Evolutionary conservation across 2,797 vertebrate species (phyloP).

Genomic region (Mycteria americana): DNA sequence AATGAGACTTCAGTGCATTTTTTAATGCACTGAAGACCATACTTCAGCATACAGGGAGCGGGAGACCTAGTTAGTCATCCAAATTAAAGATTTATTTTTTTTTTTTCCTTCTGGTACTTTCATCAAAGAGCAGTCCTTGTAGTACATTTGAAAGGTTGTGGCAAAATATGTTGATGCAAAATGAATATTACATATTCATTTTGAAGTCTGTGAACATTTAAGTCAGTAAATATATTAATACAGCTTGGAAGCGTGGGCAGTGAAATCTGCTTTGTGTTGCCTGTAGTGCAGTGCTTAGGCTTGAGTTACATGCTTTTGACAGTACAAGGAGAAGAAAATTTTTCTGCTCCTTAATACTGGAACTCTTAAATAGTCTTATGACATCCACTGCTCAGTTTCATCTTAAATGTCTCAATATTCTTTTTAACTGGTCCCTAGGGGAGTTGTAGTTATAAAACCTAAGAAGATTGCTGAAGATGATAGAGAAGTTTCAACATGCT

Average conservation of each 20-base stretch:
- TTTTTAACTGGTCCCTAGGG: not conserved
- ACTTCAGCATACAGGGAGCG: not conserved
- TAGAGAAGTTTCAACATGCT: not conserved
- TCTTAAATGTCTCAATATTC: not conserved
- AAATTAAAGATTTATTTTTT: not conserved
- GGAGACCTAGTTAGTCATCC: not conserved
- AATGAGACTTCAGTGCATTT: not conserved
- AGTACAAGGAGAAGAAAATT: not conserved
- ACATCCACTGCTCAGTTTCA: not conserved
- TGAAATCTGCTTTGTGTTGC: not conserved
- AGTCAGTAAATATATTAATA: not conserved
- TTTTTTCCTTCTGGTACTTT: not conserved
- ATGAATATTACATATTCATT: not conserved
- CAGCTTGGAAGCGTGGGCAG: not conserved
- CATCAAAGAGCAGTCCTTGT: not conserved
- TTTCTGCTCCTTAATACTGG: not conserved
- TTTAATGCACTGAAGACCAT: not conserved
- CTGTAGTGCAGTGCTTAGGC: not conserved
- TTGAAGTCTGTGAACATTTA: not conserved
- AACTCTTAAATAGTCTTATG: not conserved
- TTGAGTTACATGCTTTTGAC: not conserved
- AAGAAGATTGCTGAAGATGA: not conserved
- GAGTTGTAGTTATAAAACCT: not conserved
- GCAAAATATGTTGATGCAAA: not conserved
- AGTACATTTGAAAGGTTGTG: not conserved